phyloP scores from a whole-genome alignment of 2,797 vertebrate genomes.

The Acanthurus tractus region DNA sequence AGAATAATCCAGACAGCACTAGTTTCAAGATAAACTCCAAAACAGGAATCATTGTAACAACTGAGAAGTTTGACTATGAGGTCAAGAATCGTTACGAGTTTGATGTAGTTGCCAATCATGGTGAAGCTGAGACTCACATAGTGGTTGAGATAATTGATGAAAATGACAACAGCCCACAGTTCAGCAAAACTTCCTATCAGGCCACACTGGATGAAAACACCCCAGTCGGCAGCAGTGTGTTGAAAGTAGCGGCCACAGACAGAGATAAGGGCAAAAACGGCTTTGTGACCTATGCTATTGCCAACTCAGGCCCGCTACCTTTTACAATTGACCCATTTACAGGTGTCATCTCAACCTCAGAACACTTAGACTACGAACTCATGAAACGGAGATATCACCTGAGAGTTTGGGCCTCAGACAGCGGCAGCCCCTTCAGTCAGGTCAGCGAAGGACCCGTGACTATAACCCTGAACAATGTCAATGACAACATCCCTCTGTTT shows the following conservation, averaged over 20 bases:
- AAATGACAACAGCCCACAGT: constrained; percentile 93
- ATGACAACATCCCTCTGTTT: constrained; percentile 94
- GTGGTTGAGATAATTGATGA: constrained; percentile 90
- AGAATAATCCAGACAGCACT: constrained; percentile 82
- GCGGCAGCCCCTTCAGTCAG: constrained; percentile 92
- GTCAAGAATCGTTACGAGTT: constrained; percentile 89
- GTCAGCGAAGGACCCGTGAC: constrained; percentile 91
- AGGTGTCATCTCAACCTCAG: constrained; percentile 90
- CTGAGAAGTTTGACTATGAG: constrained; percentile 86
- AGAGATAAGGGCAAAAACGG: constrained; percentile 89
- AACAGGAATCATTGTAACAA: constrained; percentile 91
- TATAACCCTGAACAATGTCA: constrained; percentile 93
- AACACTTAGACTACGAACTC: constrained; percentile 94
- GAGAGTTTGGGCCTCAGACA: constrained; percentile 94
- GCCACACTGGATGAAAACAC: constrained; percentile 91
- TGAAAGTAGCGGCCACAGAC: constrained; percentile 90
- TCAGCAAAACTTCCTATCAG: constrained; percentile 87
- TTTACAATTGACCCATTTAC: constrained; percentile 92
- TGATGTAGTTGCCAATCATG: constrained; percentile 85
- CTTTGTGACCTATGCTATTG: constrained; percentile 90
- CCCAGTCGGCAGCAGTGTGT: constrained; percentile 90
- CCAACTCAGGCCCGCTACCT: constrained; percentile 85
- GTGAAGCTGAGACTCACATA: constrained; percentile 84
- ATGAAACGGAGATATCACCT: constrained; percentile 93
- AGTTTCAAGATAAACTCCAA: constrained; percentile 90